Evolutionary conservation across 1,140 invertebrate genomes (phyloP), one percentile per base, ranked within the genome.

Genomic region (Neodiprion fabricii): DNA sequence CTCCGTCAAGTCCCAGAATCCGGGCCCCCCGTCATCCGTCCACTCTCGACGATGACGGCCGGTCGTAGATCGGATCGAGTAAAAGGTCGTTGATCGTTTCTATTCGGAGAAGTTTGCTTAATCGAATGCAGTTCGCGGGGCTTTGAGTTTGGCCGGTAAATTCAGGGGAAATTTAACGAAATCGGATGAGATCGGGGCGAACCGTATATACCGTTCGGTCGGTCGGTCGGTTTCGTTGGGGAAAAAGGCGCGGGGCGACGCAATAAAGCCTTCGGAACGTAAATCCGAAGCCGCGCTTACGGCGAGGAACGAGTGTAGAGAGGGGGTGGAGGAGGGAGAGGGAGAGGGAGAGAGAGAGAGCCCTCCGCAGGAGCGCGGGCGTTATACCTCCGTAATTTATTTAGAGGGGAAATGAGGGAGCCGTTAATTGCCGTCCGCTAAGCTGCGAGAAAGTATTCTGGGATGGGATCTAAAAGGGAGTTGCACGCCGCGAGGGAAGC

Each of bases 391-490:
- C 76, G 82, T 87, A 87, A 87, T 88, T 88, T 86, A 88, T 86
- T 87, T 84, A 84, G 76, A 79, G 61, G 76, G 81, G 74, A 82
- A 85, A 84, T 80, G 80, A 85, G 81, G 75, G 70, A 76, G 74
- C 75, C 78, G 81, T 88, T 88, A 88, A 88, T 88, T 85, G 85
- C 82, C 76, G 77, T 76, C 73, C 77, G 80, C 78, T 84, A 85
- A 85, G 79, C 84, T 81, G 80, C 79, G 79, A 84, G 79, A 85
- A 85, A 86, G 81, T 82, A 81, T 82, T 83, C 77, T 75, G 79
- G 73, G 78, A 61, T 61, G 53, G 53, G 53, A 61, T 61, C 53
- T 61, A 61, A 61, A 61, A 61, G 53, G 53, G 53, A 61, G 53
- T 61, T 61, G 28, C 28, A 40, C 28, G 28, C 28, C 28, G 28